phyloP scores from a whole-genome alignment of 2,113 vertebrate genomes.

The Tiliqua scincoides region DNA sequence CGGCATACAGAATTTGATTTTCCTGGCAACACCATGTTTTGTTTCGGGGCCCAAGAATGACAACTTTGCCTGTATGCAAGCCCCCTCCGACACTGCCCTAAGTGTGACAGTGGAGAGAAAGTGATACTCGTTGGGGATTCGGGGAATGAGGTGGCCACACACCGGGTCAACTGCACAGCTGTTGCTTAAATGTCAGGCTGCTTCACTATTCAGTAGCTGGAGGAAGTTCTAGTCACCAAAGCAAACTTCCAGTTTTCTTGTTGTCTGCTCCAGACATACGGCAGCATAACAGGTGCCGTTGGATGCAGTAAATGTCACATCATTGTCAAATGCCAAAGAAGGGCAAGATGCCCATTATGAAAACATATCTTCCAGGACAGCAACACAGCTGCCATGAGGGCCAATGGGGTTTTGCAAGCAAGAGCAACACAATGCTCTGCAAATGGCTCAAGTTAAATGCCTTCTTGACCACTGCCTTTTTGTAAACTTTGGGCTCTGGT shows the following conservation, averaged over 20 bases:
- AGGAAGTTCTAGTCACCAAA: conserved; percentile 58
- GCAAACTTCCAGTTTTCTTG: conserved; percentile 64
- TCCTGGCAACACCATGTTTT: too few relatives aligned
- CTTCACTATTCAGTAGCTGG: conserved; percentile 40
- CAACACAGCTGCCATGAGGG: conserved; percentile 28
- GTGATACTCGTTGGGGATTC: neutral
- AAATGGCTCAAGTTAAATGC: conserved; percentile 9
- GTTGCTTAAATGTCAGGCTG: conserved; percentile 22
- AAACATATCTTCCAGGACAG: conserved; percentile 52
- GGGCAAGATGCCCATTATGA: conserved; percentile 43
- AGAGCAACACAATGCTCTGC: conserved; percentile 22
- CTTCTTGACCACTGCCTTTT: conserved; percentile 6
- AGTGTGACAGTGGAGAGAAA: neutral
- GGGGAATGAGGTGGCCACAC: accelerated
- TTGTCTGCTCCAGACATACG: conserved; percentile 49
- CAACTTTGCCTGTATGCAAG: neutral
- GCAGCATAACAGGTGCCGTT: conserved; percentile 46
- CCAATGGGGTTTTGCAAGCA: neutral
- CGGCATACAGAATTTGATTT: too few relatives aligned
- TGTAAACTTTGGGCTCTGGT: neutral
- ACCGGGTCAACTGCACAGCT: neutral
- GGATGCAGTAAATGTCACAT: conserved; percentile 60
- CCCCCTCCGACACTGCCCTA: accelerated
- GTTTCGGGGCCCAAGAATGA: neutral
- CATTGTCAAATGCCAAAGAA: conserved; percentile 59